Evolutionary conservation across 92 coral and sea anemone species (phyloP).

Genomic region (Paragorgia papillata): DNA sequence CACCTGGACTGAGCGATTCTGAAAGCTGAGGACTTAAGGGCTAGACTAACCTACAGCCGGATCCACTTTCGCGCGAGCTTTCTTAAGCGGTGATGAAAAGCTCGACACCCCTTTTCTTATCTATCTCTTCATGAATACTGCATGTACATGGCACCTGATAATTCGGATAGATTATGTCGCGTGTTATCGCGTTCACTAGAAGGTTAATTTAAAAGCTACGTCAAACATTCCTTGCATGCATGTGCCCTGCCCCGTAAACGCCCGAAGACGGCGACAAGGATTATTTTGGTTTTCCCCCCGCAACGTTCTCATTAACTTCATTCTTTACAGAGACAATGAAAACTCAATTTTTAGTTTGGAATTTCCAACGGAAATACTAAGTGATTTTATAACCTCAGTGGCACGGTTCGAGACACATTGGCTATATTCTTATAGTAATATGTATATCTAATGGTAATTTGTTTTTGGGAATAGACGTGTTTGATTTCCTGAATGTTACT

Average conservation of each 20-base stretch:
- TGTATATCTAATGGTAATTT: background rate
- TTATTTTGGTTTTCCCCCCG: background rate
- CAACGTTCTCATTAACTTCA: background rate
- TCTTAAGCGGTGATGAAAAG: conserved; percentile 42
- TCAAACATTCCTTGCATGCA: conserved; percentile 33
- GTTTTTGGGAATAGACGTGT: background rate
- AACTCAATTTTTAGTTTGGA: background rate
- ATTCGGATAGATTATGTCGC: conserved; percentile 28
- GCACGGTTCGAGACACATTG: background rate
- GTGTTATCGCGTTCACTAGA: conserved; percentile 17
- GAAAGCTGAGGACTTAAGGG: background rate
- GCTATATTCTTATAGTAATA: no score
- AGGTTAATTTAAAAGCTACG: conserved; percentile 6
- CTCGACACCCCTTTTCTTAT: conserved; percentile 12
- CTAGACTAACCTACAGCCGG: background rate
- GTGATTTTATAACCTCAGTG: background rate
- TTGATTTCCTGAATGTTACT: background rate
- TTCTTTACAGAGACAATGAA: background rate
- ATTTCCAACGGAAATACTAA: background rate
- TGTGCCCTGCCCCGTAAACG: conserved; percentile 29
- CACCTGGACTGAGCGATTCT: background rate
- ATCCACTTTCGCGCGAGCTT: background rate
- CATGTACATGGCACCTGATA: conserved; percentile 30
- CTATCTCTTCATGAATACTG: conserved; percentile 30
- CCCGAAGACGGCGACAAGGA: background rate